Evolutionary conservation across 2,113 vertebrate species (phyloP), one percentile per base, ranked within the genome.

Genomic region (Pontoporia blainvillei): DNA sequence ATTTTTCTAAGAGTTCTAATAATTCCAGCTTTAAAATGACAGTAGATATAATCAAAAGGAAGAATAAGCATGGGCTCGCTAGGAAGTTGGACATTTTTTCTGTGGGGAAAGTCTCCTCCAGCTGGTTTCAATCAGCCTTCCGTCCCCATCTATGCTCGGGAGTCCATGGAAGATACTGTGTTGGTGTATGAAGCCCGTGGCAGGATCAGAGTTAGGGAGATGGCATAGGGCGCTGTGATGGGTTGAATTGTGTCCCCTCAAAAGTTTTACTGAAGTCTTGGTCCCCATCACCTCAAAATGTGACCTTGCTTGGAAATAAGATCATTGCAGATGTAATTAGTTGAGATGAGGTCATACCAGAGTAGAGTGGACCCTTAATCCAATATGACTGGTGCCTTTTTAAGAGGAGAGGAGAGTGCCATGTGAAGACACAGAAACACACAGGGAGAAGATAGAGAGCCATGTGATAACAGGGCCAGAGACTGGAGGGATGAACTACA

Each of bases 211-310:
- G 2, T 13, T 2, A 20, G 67, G 78, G 52, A 62, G 75, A 49
- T 15, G 46, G 71, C 18, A 10, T 0, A 46, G 72, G 81, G 29
- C 0, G 0, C 52, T 5, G 8, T 3, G 41, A 15, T 0, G 10
- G 44, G 44, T 3, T 36, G 15, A 44, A 52, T 2, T 67, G n/a
- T 82, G n/a, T 39, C 27, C 62, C 82, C 39, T 18, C 1, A 27
- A 39, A 72, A 71, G 34, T 62, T 25, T 52, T 23, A n/a, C 7
- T 73, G 27, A 39, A 21, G n/a, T 29, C 31, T 39, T 31, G 64
- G 41, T 1, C 25, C 34, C 36, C 7, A 39, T 3, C 25, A 34
- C 39, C 57, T 72, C 44, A 21, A 46, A 91, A 71, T 21, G 39
- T 59, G 82, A 82, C 3, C 20, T 59, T 41, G 29, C 71, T 91